phyloP scores from a whole-genome alignment of 1,140 invertebrate genomes.

The Amyelois transitella region DNA sequence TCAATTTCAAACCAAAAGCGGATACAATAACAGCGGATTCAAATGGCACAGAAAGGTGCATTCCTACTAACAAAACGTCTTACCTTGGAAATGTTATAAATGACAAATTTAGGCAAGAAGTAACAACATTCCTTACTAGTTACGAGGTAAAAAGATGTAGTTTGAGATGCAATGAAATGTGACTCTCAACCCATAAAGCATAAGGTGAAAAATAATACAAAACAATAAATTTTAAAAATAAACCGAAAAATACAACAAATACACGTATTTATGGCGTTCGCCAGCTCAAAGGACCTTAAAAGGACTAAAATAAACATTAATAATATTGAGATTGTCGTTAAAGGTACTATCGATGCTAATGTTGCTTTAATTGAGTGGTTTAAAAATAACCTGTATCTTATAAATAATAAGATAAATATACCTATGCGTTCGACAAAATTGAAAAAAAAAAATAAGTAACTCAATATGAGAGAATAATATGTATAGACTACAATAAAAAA shows the following conservation, averaged over 20 bases:
- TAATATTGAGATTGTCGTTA: background rate
- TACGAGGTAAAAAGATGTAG: background rate
- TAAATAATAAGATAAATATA: too few species aligned
- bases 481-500: too few species aligned
- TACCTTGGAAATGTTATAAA: slow-evolving; percentile 14
- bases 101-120: slow-evolving; percentile 13
- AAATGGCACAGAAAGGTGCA: slow-evolving; percentile 13
- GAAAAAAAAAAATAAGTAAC: too few species aligned
- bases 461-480: too few species aligned
- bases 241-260: background rate
- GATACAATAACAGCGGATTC: slow-evolving; percentile 14
- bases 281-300: too few species aligned
- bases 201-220: background rate
- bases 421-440: too few species aligned
- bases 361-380: background rate
- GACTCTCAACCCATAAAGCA: background rate
- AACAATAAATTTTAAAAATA: background rate
- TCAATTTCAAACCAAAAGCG: slow-evolving; percentile 16
- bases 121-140: background rate
- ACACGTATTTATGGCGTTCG: too few species aligned
- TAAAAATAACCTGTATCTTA: background rate
- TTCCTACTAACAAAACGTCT: slow-evolving; percentile 19
- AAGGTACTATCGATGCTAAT: background rate
- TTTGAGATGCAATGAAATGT: background rate
- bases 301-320: too few species aligned